Evolutionary conservation across 2,797 vertebrate genomes (phyloP).

Genomic region (Percopsis omiscomaycus): DNA sequence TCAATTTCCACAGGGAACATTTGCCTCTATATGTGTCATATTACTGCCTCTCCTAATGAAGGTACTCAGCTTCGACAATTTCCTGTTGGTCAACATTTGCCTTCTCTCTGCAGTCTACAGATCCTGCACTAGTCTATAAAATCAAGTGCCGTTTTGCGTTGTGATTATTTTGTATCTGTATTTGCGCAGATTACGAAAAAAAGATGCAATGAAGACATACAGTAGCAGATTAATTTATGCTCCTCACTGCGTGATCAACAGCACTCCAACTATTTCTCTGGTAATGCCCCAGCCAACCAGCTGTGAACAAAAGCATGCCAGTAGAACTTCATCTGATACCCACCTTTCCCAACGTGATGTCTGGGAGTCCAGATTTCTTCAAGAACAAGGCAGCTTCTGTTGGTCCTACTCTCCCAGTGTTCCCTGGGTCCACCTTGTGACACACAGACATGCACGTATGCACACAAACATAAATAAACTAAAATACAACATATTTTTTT

Average conservation of each 20-base stretch:
- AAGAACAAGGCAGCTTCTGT: constrained; percentile 95
- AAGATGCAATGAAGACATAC: no score
- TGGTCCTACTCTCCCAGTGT: constrained; percentile 90
- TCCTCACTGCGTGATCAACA: neutral
- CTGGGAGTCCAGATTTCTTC: constrained; percentile 93
- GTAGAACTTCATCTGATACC: constrained; percentile 28
- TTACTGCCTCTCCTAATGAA: constrained; percentile 7
- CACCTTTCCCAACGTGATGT: constrained; percentile 92
- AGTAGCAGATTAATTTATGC: no score
- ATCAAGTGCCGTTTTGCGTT: neutral
- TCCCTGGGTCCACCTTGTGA: constrained; percentile 90
- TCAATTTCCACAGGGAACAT: constrained; percentile 6
- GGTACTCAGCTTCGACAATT: constrained; percentile 1
- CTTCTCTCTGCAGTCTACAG: neutral
- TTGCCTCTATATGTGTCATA: neutral
- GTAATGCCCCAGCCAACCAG: neutral
- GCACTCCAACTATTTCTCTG: neutral
- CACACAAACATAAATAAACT: constrained; percentile 10
- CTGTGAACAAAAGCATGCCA: neutral
- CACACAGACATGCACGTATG: neutral
- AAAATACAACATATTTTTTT: neutral
- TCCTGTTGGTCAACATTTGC: constrained; percentile 7
- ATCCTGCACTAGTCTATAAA: neutral
- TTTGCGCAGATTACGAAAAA: no score
- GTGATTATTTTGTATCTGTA: neutral